A percentile compares a stretch with the other conserved stretches of the same genome.
Conservation (phyloP, 2,888 invertebrate species). For the Sinopyrophorus schimmeli region DNA sequence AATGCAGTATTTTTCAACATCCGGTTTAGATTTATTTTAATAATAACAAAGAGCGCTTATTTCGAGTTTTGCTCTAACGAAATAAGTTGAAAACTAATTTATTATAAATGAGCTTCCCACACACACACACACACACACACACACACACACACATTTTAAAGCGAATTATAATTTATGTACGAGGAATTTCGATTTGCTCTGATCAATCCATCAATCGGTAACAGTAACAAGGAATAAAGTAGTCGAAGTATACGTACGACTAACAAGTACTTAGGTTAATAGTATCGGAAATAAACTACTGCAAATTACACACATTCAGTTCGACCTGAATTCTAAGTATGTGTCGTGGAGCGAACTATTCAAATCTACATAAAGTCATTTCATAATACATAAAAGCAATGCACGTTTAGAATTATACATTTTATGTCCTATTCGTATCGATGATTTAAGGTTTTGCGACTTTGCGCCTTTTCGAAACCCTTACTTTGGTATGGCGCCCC, state of each 20-base stretch:
- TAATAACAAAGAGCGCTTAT: slow-evolving; percentile 4
- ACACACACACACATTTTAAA: no score
- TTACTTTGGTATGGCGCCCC: no score
- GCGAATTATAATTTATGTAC: no score
- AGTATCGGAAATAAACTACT: slow-evolving; percentile 23
- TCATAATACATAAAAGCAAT: slow-evolving; percentile 9
- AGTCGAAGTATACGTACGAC: slow-evolving; percentile 12
- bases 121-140: no score
- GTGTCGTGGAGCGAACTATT: slow-evolving; percentile 7
- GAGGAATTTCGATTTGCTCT: no score
- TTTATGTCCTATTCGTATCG: neutral
- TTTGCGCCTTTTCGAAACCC: no score
- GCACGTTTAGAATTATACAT: neutral
- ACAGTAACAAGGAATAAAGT: slow-evolving; percentile 7
- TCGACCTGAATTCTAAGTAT: slow-evolving; percentile 24
- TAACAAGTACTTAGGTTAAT: slow-evolving; percentile 22
- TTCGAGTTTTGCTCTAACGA: no score
- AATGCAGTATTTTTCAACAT: slow-evolving; percentile 10
- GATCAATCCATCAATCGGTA: slow-evolving; percentile 15
- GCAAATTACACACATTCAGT: slow-evolving; percentile 22
- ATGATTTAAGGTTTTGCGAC: slow-evolving; percentile 6
- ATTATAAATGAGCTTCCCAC: no score
- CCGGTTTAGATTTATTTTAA: slow-evolving; percentile 17
- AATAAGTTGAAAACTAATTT: no score
- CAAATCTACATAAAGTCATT: neutral